Evolutionary conservation across 1,140 invertebrate species (phyloP), one percentile per base, ranked within the genome.

Genomic region (Drosophila repletoides): DNA sequence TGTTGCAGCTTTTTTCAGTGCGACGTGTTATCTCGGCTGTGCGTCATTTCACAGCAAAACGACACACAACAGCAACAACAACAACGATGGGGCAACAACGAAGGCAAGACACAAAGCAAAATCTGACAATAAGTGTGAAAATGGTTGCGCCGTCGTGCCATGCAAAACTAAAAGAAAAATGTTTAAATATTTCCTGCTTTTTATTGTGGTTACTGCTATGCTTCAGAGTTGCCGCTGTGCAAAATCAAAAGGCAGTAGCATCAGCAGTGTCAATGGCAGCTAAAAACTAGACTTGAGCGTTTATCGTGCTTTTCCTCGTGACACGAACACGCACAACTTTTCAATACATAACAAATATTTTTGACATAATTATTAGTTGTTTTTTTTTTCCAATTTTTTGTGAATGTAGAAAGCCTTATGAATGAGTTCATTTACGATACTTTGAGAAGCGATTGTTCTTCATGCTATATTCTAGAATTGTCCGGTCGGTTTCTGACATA

Each of bases 111-210:
- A 76, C 75, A 86, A 87, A 80, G 74, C 80, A 87, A 87, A 84
- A 80, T 87, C 75, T 86, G 80, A 86, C 80, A 86, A 86, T 86
- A 86, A 86, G 80, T 86, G 80, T 86, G 80, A 86, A 86, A 86
- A 87, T 76, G 76, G 66, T 69, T 67, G 61, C 53, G 61, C 10
- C 21, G 67, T 17, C 75, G 48, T 55, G 59, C 43, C 72, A 80
- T 84, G 80, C 80, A 86, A 84, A 86, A 80, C 74, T 73, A 77
- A 87, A 87, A 88, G 87, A 89, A 89, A 89, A 89, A 89, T 89
- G 87, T 87, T 89, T 89, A 88, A 89, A 89, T 89, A 89, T 89
- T 89, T 89, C 87, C 87, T 83, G 87, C 69, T 79, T 87, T 89
- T 89, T 89, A 89, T 89, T 89, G 87, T 87, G 86, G 75, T 69